phyloP scores from a whole-genome alignment of 2,113 vertebrate species.

The Perca schrenkii region DNA sequence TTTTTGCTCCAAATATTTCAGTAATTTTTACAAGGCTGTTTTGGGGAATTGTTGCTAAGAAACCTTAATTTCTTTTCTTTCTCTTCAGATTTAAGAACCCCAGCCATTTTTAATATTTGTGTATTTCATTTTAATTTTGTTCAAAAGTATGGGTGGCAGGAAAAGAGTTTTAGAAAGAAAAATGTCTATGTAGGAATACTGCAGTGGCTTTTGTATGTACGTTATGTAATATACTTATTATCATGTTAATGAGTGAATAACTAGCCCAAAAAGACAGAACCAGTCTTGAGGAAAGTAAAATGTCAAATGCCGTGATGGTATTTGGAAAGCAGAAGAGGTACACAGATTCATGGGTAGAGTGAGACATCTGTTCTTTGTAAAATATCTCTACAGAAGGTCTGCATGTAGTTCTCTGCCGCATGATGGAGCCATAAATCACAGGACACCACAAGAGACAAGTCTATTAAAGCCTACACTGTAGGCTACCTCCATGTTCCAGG shows the following conservation, averaged over 20 bases:
- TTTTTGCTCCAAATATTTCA: no score
- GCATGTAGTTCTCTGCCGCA: conserved; percentile 40
- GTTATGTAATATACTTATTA: neutral
- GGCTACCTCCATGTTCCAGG: neutral
- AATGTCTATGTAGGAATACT: no score
- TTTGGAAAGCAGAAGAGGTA: neutral
- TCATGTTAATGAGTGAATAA: neutral
- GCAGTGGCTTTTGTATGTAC: no score
- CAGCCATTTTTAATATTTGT: no score
- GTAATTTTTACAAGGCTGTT: no score
- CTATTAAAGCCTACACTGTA: no score
- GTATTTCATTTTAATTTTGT: no score
- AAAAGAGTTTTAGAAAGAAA: no score
- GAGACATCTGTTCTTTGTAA: conserved; percentile 6
- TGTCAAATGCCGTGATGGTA: neutral
- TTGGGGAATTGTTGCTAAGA: no score
- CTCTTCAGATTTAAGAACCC: no score
- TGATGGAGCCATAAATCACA: conserved; percentile 68
- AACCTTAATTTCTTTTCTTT: no score
- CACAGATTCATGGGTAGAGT: conserved; percentile 21
- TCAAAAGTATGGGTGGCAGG: no score
- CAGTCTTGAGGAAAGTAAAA: neutral
- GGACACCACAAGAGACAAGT: neutral
- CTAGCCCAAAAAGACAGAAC: neutral
- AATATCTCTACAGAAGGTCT: conserved; percentile 11